Evolutionary conservation across 1,140 invertebrate species (phyloP), one percentile per base, ranked within the genome.

Genomic region (Euborellia annulipes): DNA sequence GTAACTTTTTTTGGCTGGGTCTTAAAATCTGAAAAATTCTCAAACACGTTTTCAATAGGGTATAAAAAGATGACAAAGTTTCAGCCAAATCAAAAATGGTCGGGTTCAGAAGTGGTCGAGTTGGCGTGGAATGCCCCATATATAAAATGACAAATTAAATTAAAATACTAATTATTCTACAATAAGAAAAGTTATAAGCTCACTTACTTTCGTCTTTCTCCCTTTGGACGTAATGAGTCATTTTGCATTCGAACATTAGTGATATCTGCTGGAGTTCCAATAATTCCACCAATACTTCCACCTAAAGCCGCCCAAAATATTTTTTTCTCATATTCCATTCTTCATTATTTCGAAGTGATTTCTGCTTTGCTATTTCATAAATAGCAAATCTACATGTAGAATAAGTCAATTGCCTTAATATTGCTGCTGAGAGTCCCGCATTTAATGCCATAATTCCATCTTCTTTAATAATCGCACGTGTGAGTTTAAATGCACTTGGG

Each of bases 171-270:
- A n/a, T n/a, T n/a, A n/a, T n/a, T n/a, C n/a, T n/a, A n/a, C n/a
- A n/a, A n/a, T n/a, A n/a, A n/a, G 32, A 2, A 16, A 32, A 49
- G 14, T 32, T 0, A 22, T 27, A 41, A 40, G 20, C 9, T 36
- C 16, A 70, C 77, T 75, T 70, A 95, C 90, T 97, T 97, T 74
- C 95, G 76, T 57, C 94, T 72, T 58, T 85, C 71, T 30, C 92
- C 85, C 41, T 62, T 53, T 17, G 90, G 78, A 21, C 98, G 63
- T 70, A 98, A 98, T 8, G 97, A 79, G 69, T 99, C 95, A 70
- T 99, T 99, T 64, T 99, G 95, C 95, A 99, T 98, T 52, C 90
- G 72, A 7, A 98, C 95, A 68, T 99, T 99, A 39, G 98, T 79
- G 66, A 98, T 76, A 70, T 99, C 95, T 22, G 85, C 91, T 9